phyloP scores from a whole-genome alignment of 2,113 vertebrate genomes.

The Callipepla squamata region DNA sequence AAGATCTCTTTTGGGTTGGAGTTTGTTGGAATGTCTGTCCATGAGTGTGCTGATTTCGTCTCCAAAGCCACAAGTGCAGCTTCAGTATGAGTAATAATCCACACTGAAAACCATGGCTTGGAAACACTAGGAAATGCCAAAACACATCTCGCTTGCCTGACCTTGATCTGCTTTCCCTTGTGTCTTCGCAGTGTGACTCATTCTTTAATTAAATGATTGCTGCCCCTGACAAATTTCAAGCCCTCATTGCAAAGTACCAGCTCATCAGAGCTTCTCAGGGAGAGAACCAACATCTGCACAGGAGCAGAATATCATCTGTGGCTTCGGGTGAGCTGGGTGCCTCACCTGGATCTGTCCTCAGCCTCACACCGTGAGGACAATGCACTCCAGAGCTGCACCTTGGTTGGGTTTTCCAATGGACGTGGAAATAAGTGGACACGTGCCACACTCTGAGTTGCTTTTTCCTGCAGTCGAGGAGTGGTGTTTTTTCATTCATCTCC shows the following conservation, averaged over 20 bases:
- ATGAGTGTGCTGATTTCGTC: not conserved
- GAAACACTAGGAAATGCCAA: slow-evolving; percentile 19
- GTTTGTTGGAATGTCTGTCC: not conserved
- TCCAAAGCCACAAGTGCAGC: not conserved
- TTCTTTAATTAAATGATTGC: slow-evolving; percentile 65
- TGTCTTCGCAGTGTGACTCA: slow-evolving; percentile 19
- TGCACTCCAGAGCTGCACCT: not conserved
- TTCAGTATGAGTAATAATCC: not conserved
- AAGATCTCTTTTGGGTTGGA: not conserved
- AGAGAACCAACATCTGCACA: slow-evolving; percentile 20
- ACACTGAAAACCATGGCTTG: not conserved
- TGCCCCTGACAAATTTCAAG: slow-evolving; percentile 34
- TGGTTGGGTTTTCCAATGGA: not conserved
- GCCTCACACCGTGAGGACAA: not conserved
- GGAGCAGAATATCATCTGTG: not conserved
- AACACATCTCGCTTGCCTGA: slow-evolving; percentile 40
- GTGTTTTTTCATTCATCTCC: not conserved
- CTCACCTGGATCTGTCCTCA: not conserved
- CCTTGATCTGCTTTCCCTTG: slow-evolving; percentile 52
- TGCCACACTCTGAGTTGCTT: not conserved
- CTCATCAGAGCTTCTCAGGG: slow-evolving; percentile 20
- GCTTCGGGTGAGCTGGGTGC: not conserved
- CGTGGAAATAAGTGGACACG: accelerated
- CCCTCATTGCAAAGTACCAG: not conserved
- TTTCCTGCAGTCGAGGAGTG: not conserved